These are phyloP conservation scores for Lepus europaeus DNA, from an alignment of 2,113 vertebrate genomes.

Conservation along the genomic window DNA sequence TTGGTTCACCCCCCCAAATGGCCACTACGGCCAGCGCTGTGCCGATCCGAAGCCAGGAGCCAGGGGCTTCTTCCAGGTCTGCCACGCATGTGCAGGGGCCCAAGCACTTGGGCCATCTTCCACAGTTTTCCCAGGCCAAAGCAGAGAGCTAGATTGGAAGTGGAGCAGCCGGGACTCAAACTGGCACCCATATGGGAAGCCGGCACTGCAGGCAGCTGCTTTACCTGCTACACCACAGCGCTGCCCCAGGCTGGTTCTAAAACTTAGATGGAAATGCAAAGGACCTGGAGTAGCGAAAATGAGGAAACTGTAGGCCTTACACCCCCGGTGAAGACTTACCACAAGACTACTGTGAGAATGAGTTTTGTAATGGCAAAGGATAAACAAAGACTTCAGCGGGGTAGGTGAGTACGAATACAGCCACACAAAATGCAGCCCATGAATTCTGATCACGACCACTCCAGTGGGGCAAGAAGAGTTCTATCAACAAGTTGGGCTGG, in stretches of 20 bases:
- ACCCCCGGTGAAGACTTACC: not conserved
- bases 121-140: too few relatives aligned
- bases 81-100: too few relatives aligned
- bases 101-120: too few relatives aligned
- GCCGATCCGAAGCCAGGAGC: too few relatives aligned
- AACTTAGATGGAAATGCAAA: not conserved
- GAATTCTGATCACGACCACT: not conserved
- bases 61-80: too few relatives aligned
- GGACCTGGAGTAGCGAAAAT: not conserved
- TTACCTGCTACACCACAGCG: too few relatives aligned
- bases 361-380: not conserved
- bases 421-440: not conserved
- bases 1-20: too few relatives aligned
- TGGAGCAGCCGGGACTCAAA: too few relatives aligned
- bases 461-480: not conserved
- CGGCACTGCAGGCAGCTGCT: too few relatives aligned
- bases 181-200: too few relatives aligned
- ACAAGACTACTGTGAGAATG: not conserved
- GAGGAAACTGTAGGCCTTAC: not conserved
- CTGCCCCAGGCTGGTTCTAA: not conserved
- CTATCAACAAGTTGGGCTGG: not conserved
- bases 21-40: too few relatives aligned
- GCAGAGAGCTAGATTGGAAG: too few relatives aligned
- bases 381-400: not conserved
- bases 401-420: not conserved